Conservation (phyloP, 92 coral and sea anemone genomes). For the Phenganax subtilis region DNA sequence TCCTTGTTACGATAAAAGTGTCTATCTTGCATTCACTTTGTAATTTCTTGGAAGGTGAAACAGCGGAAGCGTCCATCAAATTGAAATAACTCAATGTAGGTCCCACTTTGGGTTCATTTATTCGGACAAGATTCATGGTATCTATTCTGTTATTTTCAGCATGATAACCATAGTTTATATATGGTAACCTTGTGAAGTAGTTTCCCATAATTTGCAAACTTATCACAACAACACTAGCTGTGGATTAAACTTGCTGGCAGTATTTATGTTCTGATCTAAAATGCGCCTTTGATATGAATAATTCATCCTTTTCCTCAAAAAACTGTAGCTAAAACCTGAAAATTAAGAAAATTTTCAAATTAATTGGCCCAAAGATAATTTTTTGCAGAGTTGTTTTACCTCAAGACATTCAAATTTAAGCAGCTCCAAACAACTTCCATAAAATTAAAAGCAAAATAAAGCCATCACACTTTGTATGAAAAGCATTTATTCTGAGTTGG, state of each 20-base stretch:
- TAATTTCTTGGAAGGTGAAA: neutral
- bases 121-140: neutral
- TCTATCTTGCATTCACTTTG: constrained; percentile 9
- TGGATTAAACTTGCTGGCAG: neutral
- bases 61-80: neutral
- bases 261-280: neutral
- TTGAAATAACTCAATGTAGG: neutral
- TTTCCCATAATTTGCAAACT: constrained; percentile 14
- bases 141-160: constrained; percentile 19
- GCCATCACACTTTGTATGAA: no score
- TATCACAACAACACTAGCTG: neutral
- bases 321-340: neutral
- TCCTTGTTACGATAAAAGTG: neutral
- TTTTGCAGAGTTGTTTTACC: neutral
- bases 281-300: neutral
- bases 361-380: neutral
- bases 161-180: neutral
- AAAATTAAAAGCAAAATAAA: no score
- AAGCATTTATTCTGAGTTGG: no score
- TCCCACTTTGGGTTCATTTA: neutral
- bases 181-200: constrained; percentile 17
- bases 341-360: neutral
- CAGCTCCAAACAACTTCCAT: no score
- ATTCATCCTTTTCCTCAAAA: neutral
- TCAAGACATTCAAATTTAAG: no score